phyloP scores from a whole-genome alignment of 1,140 invertebrate species.

The Apocrypta bakeri region DNA sequence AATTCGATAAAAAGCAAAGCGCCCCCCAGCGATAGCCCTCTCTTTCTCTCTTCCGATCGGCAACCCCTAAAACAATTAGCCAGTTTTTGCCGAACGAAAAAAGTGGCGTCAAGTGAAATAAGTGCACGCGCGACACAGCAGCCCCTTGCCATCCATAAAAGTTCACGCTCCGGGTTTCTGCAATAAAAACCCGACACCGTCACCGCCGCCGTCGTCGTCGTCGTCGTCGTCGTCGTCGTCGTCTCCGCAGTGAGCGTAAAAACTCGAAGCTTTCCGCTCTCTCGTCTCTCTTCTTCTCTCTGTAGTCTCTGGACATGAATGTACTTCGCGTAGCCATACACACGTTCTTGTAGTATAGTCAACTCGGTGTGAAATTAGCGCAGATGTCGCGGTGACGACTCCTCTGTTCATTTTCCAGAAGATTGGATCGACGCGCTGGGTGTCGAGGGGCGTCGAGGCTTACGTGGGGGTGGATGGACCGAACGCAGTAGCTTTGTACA shows the following conservation, averaged over 20 bases:
- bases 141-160: conserved; percentile 31
- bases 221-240: too few species aligned
- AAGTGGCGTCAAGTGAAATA: conserved; percentile 38
- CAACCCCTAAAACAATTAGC: conserved; percentile 43
- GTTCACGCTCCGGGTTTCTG: not conserved
- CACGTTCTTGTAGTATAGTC: conserved; percentile 59
- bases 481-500: conserved; percentile 19
- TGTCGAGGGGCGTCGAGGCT: not conserved
- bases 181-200: conserved; percentile 28
- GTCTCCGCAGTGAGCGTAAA: not conserved
- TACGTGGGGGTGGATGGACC: not conserved
- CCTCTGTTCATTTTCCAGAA: conserved; percentile 74
- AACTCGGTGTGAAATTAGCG: conserved; percentile 75
- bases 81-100: conserved; percentile 27
- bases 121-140: conserved; percentile 12
- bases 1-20: conserved; percentile 11
- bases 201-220: too few species aligned
- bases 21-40: not conserved
- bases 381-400: conserved; percentile 73
- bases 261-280: not conserved
- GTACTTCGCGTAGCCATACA: not conserved
- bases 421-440: conserved; percentile 67
- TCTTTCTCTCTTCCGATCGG: not conserved
- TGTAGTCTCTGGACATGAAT: not conserved
- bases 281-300: too few species aligned